phyloP scores from a whole-genome alignment of 2,888 invertebrate species.

The Folsomia manolachei region DNA sequence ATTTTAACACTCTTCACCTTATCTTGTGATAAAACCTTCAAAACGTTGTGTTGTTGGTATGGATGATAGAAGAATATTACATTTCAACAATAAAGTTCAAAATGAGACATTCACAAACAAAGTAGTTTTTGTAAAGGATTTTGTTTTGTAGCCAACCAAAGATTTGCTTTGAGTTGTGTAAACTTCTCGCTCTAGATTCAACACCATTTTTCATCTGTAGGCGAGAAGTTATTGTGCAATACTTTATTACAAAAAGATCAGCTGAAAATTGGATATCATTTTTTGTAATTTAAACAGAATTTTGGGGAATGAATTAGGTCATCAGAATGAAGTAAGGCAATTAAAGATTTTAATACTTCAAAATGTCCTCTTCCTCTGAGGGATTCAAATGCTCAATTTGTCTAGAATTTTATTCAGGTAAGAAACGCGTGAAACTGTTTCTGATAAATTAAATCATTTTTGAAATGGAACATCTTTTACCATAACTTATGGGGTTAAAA shows the following conservation, averaged over 20 bases:
- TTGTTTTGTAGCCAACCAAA: no score
- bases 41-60: no score
- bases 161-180: no score
- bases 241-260: no score
- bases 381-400: slow-evolving; percentile 36
- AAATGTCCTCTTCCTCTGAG: slow-evolving; percentile 23
- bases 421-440: background rate
- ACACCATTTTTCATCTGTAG: no score
- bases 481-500: background rate
- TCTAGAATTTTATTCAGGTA: slow-evolving; percentile 34
- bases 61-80: no score
- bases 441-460: background rate
- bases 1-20: no score
- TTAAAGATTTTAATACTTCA: background rate
- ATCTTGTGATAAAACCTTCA: no score
- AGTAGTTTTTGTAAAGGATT: no score
- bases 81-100: no score
- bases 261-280: background rate
- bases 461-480: background rate
- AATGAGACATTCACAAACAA: no score
- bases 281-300: background rate
- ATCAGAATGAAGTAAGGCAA: background rate
- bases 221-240: background rate
- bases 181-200: background rate
- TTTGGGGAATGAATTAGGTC: background rate